Percentiles rank a stretch among this genome's conserved stretches.
Evolutionary conservation across 2,797 vertebrate species (phyloP).

Genomic region (Alectoris magna): DNA sequence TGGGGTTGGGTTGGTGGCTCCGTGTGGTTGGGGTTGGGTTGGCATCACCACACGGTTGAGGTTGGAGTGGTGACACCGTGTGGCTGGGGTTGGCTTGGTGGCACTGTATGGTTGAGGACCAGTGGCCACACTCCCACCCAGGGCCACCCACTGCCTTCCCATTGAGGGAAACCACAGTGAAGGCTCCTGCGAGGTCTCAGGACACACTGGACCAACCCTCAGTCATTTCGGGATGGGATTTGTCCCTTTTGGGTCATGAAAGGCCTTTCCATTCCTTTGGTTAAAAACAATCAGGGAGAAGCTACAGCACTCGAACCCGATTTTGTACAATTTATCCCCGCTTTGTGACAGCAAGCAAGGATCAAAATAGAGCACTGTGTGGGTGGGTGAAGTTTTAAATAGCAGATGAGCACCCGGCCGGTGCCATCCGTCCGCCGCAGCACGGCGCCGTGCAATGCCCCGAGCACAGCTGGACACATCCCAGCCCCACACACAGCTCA

Average conservation of each 20-base stretch:
- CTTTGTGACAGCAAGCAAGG: background rate
- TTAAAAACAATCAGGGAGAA: background rate
- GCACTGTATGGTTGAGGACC: too few relatives aligned
- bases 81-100: too few relatives aligned
- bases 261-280: too few relatives aligned
- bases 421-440: background rate
- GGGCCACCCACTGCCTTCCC: accelerated
- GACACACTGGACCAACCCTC: background rate
- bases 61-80: too few relatives aligned
- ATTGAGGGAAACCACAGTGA: accelerated
- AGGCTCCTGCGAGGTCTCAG: accelerated
- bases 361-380: background rate
- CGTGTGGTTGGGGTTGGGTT: too few relatives aligned
- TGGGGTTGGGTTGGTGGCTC: too few relatives aligned
- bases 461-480: background rate
- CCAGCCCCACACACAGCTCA: background rate
- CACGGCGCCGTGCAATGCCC: background rate
- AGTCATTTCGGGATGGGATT: too few relatives aligned
- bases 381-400: background rate
- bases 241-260: too few relatives aligned
- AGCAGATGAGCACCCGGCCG: background rate
- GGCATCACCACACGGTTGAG: too few relatives aligned
- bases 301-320: background rate
- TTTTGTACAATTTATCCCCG: background rate
- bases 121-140: accelerated